phyloP scores from a whole-genome alignment of 1,140 invertebrate genomes.

The Bombus balteatus region DNA sequence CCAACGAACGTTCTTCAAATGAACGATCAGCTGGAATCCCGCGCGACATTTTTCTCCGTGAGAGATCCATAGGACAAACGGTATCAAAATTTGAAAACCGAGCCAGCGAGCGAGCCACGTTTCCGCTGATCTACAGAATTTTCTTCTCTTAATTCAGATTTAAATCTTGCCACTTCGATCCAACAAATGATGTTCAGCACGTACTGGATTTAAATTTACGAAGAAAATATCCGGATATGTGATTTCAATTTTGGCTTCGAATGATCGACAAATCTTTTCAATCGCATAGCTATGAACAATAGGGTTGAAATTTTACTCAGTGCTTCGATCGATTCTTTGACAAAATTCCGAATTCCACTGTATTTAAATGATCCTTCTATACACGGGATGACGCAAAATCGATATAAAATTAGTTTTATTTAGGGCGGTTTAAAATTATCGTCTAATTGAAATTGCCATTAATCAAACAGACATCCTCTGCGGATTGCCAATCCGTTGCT shows the following conservation, averaged over 20 bases:
- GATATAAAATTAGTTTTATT: neutral
- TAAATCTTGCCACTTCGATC: neutral
- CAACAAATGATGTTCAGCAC: neutral
- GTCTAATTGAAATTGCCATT: neutral
- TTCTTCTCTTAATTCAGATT: neutral
- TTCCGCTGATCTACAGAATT: neutral
- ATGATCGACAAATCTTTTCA: neutral
- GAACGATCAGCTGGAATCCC: slow-evolving; percentile 67
- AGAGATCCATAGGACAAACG: slow-evolving; percentile 34
- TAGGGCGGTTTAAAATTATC: neutral
- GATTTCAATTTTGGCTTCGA: neutral
- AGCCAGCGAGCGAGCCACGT: neutral
- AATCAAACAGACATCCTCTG: neutral
- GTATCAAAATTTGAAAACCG: slow-evolving; percentile 48
- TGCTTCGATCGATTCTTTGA: neutral
- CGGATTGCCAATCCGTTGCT: neutral
- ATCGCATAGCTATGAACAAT: neutral
- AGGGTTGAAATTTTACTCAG: neutral
- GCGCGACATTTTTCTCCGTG: slow-evolving; percentile 48
- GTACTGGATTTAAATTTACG: neutral
- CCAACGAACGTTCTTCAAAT: slow-evolving; percentile 64
- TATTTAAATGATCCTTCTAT: neutral
- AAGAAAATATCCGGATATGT: neutral
- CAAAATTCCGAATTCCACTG: neutral
- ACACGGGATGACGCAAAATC: neutral